Percentiles rank a stretch among this genome's conserved stretches.
Evolutionary conservation across 2,113 vertebrate genomes (phyloP).

Genomic region (Dasyurus viverrinus): DNA sequence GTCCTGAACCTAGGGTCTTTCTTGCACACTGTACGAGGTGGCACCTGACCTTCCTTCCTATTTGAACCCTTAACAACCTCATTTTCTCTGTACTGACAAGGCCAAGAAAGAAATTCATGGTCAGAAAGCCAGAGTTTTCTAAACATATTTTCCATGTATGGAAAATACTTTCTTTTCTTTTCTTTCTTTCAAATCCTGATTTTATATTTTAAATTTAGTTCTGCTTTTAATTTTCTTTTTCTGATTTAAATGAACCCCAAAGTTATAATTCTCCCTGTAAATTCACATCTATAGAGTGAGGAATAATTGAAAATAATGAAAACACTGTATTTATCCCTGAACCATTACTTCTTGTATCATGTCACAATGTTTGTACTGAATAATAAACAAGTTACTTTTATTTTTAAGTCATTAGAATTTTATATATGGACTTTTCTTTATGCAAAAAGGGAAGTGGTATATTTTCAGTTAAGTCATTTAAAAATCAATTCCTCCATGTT

Average conservation of each 20-base stretch:
- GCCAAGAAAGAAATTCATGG: background rate
- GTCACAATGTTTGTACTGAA: background rate
- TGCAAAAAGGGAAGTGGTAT: background rate
- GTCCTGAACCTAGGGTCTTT: background rate
- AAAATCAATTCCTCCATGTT: background rate
- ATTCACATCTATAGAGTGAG: background rate
- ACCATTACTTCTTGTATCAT: background rate
- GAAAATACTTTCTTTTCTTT: background rate
- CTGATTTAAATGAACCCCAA: background rate
- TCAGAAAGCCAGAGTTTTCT: background rate
- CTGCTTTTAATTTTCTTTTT: background rate
- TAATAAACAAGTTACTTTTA: background rate
- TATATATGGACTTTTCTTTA: background rate
- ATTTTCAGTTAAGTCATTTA: background rate
- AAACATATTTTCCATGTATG: background rate
- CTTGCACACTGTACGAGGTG: background rate
- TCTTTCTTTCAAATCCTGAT: background rate
- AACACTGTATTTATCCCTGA: background rate
- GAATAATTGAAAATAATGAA: background rate
- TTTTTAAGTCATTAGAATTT: background rate
- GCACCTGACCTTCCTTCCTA: background rate
- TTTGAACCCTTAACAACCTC: background rate
- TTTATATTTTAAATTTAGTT: background rate
- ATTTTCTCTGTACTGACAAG: background rate
- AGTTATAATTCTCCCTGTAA: background rate